Base-by-base conservation (phyloP, 1,140 invertebrate genomes). In the Hetaerina americana region DNA sequence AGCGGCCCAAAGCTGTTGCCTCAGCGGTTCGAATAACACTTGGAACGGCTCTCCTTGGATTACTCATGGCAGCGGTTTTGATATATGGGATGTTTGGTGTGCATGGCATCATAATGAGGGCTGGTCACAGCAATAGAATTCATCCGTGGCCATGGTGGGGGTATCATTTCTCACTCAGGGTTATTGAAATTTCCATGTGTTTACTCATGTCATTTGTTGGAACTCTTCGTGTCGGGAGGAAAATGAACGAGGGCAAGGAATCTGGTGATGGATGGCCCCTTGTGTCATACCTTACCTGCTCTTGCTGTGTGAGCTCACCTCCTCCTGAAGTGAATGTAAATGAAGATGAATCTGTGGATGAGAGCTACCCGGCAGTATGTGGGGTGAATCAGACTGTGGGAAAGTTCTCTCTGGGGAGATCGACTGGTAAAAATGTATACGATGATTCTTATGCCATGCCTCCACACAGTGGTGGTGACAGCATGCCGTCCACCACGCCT, bases 21-120 rank as follows among this genome's bases (percentile, higher is more conserved):
- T 91, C 80, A 74, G 92, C 92, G 1, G 92, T 94, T 28, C 91
- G 93, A 72, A 91, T 94, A 29, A 94, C 92, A 12, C 87, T 96
- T 70, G 89, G 92, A 0, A 91, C 91, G 0, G 91, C 93, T 0
- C 81, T 95, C 70, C 80, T 95, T 12, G 94, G 93, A 78, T 85
- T 95, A 24, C 77, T 94, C 5, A 87, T 93, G 82, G 92, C 91
- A 5, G 86, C 87, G 0, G 83, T 95, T 6, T 92, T 94, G 76
- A 85, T 95, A 12, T 95, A 92, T 77, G 92, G 91, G 0, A 88
- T 94, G 73, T 88, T 93, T 77, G 88, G 89, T 10, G 87, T 92
- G 6, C 79, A 85, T 79, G 81, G 87, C 76, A 76, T 85, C 74
- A 68, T 78, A 73, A 18, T 25, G 6, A 75, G 75, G 69, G 69